Evolutionary conservation across 2,113 vertebrate species (phyloP).

Genomic region (Bambusicola thoracicus): DNA sequence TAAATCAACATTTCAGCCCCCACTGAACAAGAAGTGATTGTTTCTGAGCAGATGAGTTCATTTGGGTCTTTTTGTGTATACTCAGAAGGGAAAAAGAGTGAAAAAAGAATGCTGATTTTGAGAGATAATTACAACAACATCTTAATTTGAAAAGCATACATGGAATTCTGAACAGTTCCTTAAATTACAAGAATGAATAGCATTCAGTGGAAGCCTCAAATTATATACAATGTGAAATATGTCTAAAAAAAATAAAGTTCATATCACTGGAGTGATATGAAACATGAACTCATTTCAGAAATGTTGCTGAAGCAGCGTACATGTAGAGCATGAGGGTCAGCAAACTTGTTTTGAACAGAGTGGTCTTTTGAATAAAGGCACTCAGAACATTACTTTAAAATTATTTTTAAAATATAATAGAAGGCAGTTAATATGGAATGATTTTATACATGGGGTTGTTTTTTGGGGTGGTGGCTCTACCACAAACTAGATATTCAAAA

Average conservation of each 20-base stretch:
- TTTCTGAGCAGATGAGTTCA: neutral
- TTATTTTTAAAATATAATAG: neutral
- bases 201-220: neutral
- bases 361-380: neutral
- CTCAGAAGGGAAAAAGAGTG: neutral
- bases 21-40: neutral
- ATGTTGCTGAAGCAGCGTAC: neutral
- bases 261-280: rapidly evolving
- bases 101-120: neutral
- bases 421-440: neutral
- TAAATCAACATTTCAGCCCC: neutral
- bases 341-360: neutral
- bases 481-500: neutral
- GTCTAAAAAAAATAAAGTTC: neutral
- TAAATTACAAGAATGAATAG: neutral
- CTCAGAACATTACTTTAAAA: neutral
- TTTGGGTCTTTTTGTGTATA: neutral
- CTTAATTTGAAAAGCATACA: neutral
- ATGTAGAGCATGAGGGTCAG: neutral
- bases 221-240: neutral
- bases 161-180: neutral
- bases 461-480: neutral
- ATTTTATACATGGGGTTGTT: neutral
- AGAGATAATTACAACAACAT: neutral
- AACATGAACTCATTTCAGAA: neutral